These are phyloP conservation scores for Pteria penguin DNA, from an alignment of 2,888 invertebrate genomes.

Conservation along the genomic window DNA sequence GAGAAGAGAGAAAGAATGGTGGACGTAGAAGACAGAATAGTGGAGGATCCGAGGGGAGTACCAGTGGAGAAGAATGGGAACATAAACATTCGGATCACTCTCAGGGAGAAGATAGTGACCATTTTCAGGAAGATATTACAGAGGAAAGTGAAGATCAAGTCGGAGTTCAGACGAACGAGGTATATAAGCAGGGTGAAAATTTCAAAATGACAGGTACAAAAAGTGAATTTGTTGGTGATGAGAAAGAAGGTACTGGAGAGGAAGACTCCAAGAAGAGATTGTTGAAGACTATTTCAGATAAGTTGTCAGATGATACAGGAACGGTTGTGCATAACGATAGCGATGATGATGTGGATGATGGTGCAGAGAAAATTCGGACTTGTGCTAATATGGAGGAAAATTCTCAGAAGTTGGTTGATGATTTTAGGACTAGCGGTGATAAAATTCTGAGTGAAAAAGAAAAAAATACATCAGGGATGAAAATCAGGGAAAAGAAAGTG, in stretches of 20 bases:
- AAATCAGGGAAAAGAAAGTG: constrained; percentile 10
- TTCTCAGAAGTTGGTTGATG: no score
- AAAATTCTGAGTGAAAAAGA: constrained; percentile 9
- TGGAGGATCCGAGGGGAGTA: constrained; percentile 59
- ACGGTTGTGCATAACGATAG: no score
- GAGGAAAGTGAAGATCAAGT: background rate
- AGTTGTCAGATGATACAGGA: no score
- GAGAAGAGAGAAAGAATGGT: constrained; percentile 66
- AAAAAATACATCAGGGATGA: constrained; percentile 23
- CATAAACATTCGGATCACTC: background rate
- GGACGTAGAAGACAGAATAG: constrained; percentile 62
- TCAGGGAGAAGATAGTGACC: constrained; percentile 9
- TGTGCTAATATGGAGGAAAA: no score
- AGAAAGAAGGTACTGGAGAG: no score
- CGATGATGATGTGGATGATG: no score
- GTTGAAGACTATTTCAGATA: no score
- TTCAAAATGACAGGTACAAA: no score
- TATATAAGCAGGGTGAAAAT: no score
- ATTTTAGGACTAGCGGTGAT: background rate
- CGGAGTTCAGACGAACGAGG: constrained; percentile 9
- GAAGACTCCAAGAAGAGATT: no score
- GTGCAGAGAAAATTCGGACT: no score
- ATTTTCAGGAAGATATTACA: constrained; percentile 3
- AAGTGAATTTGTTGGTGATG: no score
- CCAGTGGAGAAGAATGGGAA: constrained; percentile 33